phyloP scores from a whole-genome alignment of 2,113 vertebrate species.

The Ariopsis seemanni region DNA sequence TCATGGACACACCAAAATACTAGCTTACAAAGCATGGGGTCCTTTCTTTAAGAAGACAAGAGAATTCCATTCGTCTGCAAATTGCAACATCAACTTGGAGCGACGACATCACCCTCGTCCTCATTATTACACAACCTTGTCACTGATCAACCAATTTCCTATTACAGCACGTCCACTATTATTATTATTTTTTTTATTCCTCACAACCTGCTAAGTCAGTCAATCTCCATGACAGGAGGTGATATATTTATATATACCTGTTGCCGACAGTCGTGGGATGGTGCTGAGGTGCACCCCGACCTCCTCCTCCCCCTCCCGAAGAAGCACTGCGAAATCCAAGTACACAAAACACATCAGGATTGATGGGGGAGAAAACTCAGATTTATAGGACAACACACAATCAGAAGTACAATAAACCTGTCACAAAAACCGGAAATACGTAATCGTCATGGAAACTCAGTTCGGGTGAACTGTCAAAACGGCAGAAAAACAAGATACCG shows the following conservation, averaged over 20 bases:
- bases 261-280: slow-evolving; percentile 99
- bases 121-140: neutral
- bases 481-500: too few species aligned
- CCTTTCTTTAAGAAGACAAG: neutral
- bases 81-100: neutral
- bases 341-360: neutral
- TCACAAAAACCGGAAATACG: too few species aligned
- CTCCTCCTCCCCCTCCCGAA: slow-evolving; percentile 97
- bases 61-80: neutral
- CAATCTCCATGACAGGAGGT: neutral
- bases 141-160: neutral
- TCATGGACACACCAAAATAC: neutral
- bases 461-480: too few species aligned
- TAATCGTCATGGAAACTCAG: too few species aligned
- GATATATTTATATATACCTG: slow-evolving; percentile 73
- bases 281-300: slow-evolving; percentile 99
- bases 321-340: slow-evolving; percentile 82
- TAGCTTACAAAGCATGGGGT: too few species aligned
- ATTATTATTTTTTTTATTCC: neutral
- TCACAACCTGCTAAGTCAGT: neutral
- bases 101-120: too few species aligned
- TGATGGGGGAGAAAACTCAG: neutral
- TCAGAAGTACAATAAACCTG: too few species aligned
- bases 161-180: neutral
- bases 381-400: neutral